Evolutionary conservation across 2,888 invertebrate species (phyloP).

Genomic region (Cosmia pyralina): DNA sequence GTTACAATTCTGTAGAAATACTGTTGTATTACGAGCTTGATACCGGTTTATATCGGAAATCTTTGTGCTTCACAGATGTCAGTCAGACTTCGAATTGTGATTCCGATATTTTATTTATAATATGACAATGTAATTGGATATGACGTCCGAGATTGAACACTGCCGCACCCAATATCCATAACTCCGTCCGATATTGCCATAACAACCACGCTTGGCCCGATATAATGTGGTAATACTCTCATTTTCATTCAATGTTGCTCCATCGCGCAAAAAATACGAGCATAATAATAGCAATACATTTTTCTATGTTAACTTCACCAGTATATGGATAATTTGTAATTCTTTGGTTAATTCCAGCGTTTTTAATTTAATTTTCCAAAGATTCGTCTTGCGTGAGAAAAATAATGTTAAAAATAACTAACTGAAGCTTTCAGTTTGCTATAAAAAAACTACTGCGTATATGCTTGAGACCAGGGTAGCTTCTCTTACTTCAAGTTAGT

Average conservation of each 20-base stretch:
- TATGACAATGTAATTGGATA: constrained; percentile 27
- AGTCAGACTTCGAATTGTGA: constrained; percentile 4
- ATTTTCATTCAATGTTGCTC: constrained; percentile 55
- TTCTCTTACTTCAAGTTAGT: background rate
- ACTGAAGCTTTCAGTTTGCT: background rate
- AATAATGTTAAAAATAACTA: constrained; percentile 6
- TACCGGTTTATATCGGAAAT: background rate
- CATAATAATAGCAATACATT: constrained; percentile 40
- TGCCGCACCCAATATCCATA: constrained; percentile 48
- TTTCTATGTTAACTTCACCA: constrained; percentile 19
- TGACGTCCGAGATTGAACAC: constrained; percentile 37
- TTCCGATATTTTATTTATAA: constrained; percentile 35
- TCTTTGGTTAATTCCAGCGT: background rate
- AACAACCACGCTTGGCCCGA: constrained; percentile 38
- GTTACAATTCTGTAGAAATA: background rate
- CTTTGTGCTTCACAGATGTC: constrained; percentile 14
- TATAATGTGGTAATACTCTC: constrained; percentile 51
- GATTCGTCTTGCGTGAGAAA: background rate
- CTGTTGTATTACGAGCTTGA: background rate
- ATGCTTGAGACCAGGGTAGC: background rate
- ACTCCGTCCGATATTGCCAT: constrained; percentile 48
- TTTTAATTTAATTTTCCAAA: constrained; percentile 3
- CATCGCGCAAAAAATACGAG: constrained; percentile 47
- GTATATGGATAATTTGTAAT: constrained; percentile 13
- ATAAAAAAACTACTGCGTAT: background rate